Conservation (phyloP, 2,888 invertebrate species). For the Andrena praecox region DNA sequence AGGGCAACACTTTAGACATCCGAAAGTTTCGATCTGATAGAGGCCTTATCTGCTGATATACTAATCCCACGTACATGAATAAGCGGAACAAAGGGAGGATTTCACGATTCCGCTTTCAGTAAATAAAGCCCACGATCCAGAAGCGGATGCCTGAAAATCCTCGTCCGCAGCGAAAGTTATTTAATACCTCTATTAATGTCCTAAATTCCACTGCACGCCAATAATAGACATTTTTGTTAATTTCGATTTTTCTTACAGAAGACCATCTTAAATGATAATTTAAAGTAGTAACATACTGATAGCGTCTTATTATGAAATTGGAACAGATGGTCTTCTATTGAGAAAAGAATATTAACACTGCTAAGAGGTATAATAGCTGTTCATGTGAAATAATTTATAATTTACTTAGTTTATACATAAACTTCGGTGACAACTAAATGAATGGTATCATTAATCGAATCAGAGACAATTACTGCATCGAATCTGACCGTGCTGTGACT, state of each 20-base stretch:
- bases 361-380: not conserved
- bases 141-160: not conserved
- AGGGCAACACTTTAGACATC: slow-evolving; percentile 30
- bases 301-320: too few species aligned
- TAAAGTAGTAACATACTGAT: too few species aligned
- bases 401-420: not conserved
- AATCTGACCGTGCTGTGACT: not conserved
- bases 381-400: not conserved
- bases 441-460: not conserved
- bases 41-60: slow-evolving; percentile 44
- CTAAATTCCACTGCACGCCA: not conserved
- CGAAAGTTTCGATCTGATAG: slow-evolving; percentile 41
- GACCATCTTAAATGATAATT: too few species aligned
- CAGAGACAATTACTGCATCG: not conserved
- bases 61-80: slow-evolving; percentile 34
- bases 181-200: slow-evolving; percentile 4
- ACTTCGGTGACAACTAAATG: not conserved
- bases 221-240: not conserved
- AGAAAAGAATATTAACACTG: too few species aligned
- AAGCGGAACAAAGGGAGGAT: slow-evolving; percentile 17
- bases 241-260: not conserved
- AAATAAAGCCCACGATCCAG: not conserved
- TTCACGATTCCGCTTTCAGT: not conserved
- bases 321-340: too few species aligned
- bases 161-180: not conserved